Evolutionary conservation across 2,113 vertebrate genomes (phyloP).

Genomic region (Ginglymostoma cirratum): DNA sequence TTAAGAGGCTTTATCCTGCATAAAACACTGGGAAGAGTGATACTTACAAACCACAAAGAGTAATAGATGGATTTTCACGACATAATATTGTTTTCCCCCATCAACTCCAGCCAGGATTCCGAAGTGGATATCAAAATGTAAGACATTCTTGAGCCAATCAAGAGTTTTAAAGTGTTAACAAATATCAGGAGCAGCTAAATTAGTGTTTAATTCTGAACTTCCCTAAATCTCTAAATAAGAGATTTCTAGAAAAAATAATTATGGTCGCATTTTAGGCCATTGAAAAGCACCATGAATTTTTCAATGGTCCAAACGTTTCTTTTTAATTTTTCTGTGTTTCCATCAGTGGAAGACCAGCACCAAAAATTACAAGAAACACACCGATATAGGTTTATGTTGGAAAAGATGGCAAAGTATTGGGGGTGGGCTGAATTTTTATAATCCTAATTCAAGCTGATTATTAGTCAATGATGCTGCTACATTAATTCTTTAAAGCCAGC

Average conservation of each 20-base stretch:
- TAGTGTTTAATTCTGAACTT: not conserved
- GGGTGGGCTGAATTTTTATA: not conserved
- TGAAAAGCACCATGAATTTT: not conserved
- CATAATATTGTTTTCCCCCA: not conserved
- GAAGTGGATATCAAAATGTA: not conserved
- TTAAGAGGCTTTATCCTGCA: not conserved
- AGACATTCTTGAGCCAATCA: not conserved
- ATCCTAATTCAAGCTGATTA: not conserved
- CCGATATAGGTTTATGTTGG: not conserved
- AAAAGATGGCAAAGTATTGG: not conserved
- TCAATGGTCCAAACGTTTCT: too few species aligned
- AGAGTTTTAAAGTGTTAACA: not conserved
- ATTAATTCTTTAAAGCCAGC: not conserved
- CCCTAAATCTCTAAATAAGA: not conserved
- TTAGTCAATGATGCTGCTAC: not conserved
- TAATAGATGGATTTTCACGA: not conserved
- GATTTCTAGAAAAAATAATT: not conserved
- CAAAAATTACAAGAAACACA: not conserved
- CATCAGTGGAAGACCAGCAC: not conserved
- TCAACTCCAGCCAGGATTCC: not conserved
- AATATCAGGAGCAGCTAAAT: not conserved
- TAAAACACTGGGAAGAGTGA: not conserved
- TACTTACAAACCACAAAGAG: not conserved
- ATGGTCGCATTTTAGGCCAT: not conserved
- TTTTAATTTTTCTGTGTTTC: not conserved